Conservation (phyloP, 2,888 invertebrate species). For the Caenorhabditis sp. region DNA sequence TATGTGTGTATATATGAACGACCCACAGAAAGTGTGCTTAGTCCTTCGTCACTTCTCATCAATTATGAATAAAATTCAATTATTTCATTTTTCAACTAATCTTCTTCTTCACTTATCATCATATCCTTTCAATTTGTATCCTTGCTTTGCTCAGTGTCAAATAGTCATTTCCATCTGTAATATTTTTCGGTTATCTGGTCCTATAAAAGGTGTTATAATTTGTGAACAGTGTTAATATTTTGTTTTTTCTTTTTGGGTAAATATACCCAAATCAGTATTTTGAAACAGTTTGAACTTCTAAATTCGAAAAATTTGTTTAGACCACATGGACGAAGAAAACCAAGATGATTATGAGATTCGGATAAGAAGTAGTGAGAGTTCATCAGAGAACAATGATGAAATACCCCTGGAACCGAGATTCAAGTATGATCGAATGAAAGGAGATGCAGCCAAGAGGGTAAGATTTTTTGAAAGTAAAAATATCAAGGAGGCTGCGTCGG, state of each 20-base stretch:
- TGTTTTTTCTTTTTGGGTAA: neutral
- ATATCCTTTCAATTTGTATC: neutral
- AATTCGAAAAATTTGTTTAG: neutral
- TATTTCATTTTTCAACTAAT: neutral
- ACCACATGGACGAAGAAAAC: constrained; percentile 11
- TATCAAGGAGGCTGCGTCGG: too few relatives aligned
- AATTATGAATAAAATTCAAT: constrained; percentile 8
- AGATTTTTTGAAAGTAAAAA: neutral
- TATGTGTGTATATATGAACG: constrained; percentile 30
- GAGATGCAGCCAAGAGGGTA: constrained; percentile 22
- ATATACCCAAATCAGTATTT: neutral
- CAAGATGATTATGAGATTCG: constrained; percentile 8
- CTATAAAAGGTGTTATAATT: neutral
- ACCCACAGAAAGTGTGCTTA: constrained; percentile 15
- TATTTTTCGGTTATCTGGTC: too few relatives aligned
- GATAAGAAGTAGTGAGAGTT: neutral
- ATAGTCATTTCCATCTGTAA: too few relatives aligned
- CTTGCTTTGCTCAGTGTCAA: neutral
- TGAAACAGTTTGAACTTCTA: neutral
- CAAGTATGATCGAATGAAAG: constrained; percentile 61
- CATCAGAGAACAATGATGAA: constrained; percentile 11
- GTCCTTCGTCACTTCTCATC: constrained; percentile 27
- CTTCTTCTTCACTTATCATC: neutral
- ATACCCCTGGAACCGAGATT: constrained; percentile 65
- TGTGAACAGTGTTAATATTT: neutral